Evolutionary conservation across 1,140 invertebrate species (phyloP).

Genomic region (Drosophila bipectinata): DNA sequence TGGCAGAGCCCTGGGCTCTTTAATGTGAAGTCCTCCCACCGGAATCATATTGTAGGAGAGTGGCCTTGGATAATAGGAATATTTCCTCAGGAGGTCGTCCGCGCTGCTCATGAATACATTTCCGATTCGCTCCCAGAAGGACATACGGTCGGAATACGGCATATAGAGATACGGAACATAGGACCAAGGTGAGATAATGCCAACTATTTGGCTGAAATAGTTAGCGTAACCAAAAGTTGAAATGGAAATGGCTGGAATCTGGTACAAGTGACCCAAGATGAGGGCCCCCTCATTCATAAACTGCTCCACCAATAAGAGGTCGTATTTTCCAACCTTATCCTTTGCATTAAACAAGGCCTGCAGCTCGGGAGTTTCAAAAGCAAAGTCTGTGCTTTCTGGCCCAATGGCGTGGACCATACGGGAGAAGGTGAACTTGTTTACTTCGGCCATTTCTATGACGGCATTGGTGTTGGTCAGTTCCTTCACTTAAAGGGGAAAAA

Average conservation of each 20-base stretch:
- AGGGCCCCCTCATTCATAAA: constrained; percentile 83
- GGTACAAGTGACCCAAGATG: constrained; percentile 79
- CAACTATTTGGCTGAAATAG: constrained; percentile 71
- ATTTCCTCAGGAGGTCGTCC: constrained; percentile 56
- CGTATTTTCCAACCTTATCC: constrained; percentile 77
- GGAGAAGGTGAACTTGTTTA: constrained; percentile 17
- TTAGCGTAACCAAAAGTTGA: constrained; percentile 74
- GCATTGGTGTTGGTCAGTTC: neutral
- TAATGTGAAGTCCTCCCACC: constrained; percentile 85
- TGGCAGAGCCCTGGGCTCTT: constrained; percentile 76
- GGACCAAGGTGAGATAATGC: constrained; percentile 72
- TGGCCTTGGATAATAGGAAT: constrained; percentile 79
- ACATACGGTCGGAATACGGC: constrained; percentile 71
- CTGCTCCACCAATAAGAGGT: constrained; percentile 82
- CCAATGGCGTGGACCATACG: constrained; percentile 39
- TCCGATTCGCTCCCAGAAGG: constrained; percentile 77
- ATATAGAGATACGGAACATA: constrained; percentile 73
- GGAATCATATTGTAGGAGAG: constrained; percentile 84
- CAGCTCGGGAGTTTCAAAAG: constrained; percentile 75
- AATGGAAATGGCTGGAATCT: constrained; percentile 76
- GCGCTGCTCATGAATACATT: constrained; percentile 33
- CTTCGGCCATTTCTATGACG: constrained; percentile 54
- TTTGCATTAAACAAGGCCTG: constrained; percentile 75
- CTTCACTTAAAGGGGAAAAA: too few species aligned
- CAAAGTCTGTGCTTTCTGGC: constrained; percentile 60